Percentiles rank a stretch among this genome's conserved stretches.
phyloP scores from a whole-genome alignment of 2,113 vertebrate genomes.

The Sebastes schlegelii region DNA sequence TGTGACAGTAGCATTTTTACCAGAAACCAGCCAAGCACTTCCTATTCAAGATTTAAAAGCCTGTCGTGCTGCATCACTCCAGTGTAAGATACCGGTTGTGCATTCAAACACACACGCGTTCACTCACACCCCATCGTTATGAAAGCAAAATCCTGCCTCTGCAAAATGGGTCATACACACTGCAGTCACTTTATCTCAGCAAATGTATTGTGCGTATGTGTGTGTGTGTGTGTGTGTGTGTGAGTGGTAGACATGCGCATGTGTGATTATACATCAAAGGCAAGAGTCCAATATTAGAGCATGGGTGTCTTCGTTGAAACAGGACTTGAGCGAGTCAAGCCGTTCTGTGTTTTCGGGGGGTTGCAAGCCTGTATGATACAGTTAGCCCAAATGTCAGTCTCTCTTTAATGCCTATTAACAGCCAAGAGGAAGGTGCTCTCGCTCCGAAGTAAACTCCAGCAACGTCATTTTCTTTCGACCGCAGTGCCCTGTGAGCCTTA shows the following conservation, averaged over 20 bases:
- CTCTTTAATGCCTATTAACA: constrained; percentile 63
- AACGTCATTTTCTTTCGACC: constrained; percentile 53
- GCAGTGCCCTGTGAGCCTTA: constrained; percentile 47
- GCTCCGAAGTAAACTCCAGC: constrained; percentile 45
- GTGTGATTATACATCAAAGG: constrained; percentile 78
- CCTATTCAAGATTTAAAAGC: constrained; percentile 79
- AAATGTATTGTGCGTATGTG: constrained; percentile 72
- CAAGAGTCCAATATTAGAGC: constrained; percentile 61
- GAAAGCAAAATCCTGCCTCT: constrained; percentile 78
- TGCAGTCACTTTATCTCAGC: constrained; percentile 78
- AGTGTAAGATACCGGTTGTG: constrained; percentile 58
- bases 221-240: constrained; percentile 58
- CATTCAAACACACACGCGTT: constrained; percentile 48
- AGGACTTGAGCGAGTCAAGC: constrained; percentile 46
- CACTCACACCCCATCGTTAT: constrained; percentile 67
- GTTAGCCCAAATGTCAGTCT: constrained; percentile 51
- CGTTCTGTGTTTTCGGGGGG: constrained; percentile 43
- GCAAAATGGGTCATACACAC: constrained; percentile 81
- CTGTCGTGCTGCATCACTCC: constrained; percentile 64
- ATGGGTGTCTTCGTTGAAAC: constrained; percentile 57
- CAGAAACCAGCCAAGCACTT: constrained; percentile 78
- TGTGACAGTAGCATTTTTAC: constrained; percentile 74
- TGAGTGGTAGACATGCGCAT: constrained; percentile 66
- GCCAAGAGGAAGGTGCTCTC: constrained; percentile 48
- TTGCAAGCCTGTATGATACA: constrained; percentile 33